Conservation (phyloP, 2,888 invertebrate genomes). For the Leptura quadrifasciata region DNA sequence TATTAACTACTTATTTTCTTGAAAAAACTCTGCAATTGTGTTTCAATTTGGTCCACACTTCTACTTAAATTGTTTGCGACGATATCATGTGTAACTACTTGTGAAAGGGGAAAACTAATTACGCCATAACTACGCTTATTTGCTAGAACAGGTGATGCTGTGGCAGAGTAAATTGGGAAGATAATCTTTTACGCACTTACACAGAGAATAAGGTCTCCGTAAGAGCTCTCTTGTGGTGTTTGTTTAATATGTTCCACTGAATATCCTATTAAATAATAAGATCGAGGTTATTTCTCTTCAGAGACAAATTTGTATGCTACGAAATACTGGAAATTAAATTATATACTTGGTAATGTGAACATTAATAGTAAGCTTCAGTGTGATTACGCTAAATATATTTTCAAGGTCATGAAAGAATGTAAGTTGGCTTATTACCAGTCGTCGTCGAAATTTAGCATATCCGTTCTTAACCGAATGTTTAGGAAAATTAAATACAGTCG, state of each 20-base stretch:
- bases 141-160: conserved; percentile 17
- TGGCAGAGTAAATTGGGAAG: conserved; percentile 28
- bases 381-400: no score
- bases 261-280: not conserved
- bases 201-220: not conserved
- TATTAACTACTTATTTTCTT: no score
- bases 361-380: no score
- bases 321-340: not conserved
- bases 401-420: no score
- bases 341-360: not conserved
- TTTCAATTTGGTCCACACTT: not conserved
- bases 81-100: not conserved
- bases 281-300: not conserved
- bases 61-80: no score
- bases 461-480: no score
- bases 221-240: conserved; percentile 8
- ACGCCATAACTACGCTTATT: conserved; percentile 24
- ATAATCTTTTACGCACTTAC: conserved; percentile 31
- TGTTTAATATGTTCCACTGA: not conserved
- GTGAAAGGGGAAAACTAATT: conserved; percentile 16
- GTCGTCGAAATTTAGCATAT: no score
- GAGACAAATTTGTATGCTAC: not conserved
- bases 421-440: no score
- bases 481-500: no score
- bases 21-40: no score